Conservation (phyloP, 2,888 invertebrate species). For the Metellina segmentata region DNA sequence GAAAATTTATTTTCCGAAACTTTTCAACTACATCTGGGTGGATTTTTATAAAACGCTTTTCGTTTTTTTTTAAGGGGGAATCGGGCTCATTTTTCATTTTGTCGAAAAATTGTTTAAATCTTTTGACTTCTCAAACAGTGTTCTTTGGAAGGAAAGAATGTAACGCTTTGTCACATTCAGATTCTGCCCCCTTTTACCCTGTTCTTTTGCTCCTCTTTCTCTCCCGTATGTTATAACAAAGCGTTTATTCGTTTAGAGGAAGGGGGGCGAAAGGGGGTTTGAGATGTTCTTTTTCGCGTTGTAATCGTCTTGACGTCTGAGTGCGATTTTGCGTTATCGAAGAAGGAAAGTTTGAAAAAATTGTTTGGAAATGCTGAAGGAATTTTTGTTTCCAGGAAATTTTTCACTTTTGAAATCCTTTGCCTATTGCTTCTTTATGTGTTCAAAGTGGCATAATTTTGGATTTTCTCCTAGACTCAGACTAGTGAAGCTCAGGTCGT, state of each 20-base stretch:
- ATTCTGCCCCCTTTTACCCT: not conserved
- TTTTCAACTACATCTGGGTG: slow-evolving; percentile 28
- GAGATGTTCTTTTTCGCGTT: not conserved
- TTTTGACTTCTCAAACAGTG: slow-evolving; percentile 43
- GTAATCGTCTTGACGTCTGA: not conserved
- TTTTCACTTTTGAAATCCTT: too few relatives aligned
- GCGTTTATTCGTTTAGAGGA: not conserved
- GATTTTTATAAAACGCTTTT: slow-evolving; percentile 19
- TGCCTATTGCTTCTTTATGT: too few relatives aligned
- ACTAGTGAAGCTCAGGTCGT: too few relatives aligned
- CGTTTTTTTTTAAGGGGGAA: too few relatives aligned
- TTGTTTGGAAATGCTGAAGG: too few relatives aligned
- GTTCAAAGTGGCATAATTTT: too few relatives aligned
- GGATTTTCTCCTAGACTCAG: too few relatives aligned
- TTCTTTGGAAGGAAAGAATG: slow-evolving; percentile 12
- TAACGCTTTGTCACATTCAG: not conserved
- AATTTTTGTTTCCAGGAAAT: too few relatives aligned
- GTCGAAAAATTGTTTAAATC: slow-evolving; percentile 43
- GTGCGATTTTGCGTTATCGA: too few relatives aligned
- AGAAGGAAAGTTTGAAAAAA: too few relatives aligned
- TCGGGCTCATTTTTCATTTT: slow-evolving; percentile 34
- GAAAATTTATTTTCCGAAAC: slow-evolving; percentile 27
- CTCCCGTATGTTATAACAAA: slow-evolving; percentile 1
- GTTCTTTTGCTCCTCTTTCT: not conserved
- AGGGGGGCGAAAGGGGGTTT: not conserved